Evolutionary conservation across 2,797 vertebrate species (phyloP).

Genomic region (Fistularia tabacaria): DNA sequence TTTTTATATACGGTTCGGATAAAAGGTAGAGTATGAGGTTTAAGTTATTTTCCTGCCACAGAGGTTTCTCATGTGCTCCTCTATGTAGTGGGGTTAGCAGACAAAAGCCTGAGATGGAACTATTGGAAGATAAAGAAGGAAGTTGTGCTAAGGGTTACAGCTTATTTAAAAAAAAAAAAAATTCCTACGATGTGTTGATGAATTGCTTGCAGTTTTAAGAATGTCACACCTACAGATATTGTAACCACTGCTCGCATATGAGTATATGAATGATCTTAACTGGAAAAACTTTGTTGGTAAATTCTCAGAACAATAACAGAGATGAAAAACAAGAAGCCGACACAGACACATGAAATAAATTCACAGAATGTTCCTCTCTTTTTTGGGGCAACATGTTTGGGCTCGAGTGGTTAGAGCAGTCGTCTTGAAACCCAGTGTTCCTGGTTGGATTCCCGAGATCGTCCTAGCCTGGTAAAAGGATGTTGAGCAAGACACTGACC

Average conservation of each 20-base stretch:
- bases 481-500: no score
- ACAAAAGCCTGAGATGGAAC: slow-evolving; percentile 25
- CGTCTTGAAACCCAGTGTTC: no score
- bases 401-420: no score
- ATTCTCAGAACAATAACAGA: slow-evolving; percentile 50
- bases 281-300: slow-evolving; percentile 7
- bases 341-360: no score
- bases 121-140: slow-evolving; percentile 50
- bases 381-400: no score
- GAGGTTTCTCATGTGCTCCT: slow-evolving; percentile 42
- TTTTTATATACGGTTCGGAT: slow-evolving; percentile 40
- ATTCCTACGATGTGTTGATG: slow-evolving; percentile 56
- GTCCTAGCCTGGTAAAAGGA: no score
- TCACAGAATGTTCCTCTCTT: no score
- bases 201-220: slow-evolving; percentile 39
- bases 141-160: slow-evolving; percentile 5
- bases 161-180: slow-evolving; percentile 4
- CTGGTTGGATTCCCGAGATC: no score
- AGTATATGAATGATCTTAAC: slow-evolving; percentile 5
- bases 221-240: slow-evolving; percentile 16
- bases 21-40: slow-evolving; percentile 41
- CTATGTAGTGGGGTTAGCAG: slow-evolving; percentile 11
- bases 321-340: background rate
- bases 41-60: slow-evolving; percentile 27
- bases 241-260: slow-evolving; percentile 31